A percentile compares a stretch with the other conserved stretches of the same genome.
Conservation (phyloP, 2,113 vertebrate species). For the Equus quagga region DNA sequence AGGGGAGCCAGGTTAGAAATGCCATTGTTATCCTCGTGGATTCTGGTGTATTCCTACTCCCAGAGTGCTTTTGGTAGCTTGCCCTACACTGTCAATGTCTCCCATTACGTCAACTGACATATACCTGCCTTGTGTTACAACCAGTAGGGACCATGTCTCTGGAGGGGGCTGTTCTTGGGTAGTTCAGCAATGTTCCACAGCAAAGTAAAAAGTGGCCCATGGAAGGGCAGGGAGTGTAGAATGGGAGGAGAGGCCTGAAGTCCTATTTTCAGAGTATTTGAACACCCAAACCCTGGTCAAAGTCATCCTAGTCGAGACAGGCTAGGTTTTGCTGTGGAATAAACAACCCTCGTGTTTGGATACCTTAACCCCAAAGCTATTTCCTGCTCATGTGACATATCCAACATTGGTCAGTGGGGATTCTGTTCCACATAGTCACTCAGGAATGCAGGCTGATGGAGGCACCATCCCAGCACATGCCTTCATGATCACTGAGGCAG, state of each 20-base stretch:
- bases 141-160: background rate
- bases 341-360: background rate
- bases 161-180: background rate
- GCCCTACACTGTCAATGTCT: background rate
- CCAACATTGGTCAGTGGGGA: background rate
- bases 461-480: background rate
- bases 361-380: background rate
- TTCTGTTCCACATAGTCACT: background rate
- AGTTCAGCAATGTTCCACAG: background rate
- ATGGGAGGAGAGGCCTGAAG: background rate
- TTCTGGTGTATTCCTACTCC: background rate
- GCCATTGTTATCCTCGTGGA: background rate
- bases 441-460: background rate
- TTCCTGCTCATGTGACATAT: background rate
- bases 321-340: background rate
- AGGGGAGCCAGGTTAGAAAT: background rate
- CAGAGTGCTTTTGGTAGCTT: background rate
- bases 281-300: no score
- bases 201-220: background rate
- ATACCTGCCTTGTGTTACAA: background rate
- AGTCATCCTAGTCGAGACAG: background rate
- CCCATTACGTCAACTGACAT: background rate
- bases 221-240: background rate
- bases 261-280: background rate
- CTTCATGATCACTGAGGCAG: background rate